phyloP scores from a whole-genome alignment of 2,888 invertebrate species.

The Elegia similella region DNA sequence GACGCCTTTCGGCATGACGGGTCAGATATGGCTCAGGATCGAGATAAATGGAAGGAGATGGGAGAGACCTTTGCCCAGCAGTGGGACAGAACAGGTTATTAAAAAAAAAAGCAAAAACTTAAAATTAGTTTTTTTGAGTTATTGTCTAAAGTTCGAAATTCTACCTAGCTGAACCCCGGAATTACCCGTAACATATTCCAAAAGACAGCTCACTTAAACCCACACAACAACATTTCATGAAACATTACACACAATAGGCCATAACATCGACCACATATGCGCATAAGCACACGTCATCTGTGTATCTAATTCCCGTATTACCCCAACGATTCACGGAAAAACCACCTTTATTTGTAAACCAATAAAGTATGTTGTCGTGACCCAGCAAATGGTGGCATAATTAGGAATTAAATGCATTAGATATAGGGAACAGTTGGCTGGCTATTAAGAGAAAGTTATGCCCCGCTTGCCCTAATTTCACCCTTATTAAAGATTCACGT shows the following conservation, averaged over 20 bases:
- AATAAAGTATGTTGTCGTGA: slow-evolving; percentile 26
- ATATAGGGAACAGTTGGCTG: slow-evolving; percentile 52
- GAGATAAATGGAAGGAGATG: too few species aligned
- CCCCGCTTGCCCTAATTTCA: slow-evolving; percentile 11
- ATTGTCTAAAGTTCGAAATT: too few species aligned
- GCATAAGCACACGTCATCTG: slow-evolving; percentile 50
- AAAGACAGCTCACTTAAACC: not conserved
- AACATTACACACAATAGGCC: slow-evolving; percentile 21
- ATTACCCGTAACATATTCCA: too few species aligned
- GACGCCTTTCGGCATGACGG: too few species aligned
- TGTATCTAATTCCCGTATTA: slow-evolving; percentile 47
- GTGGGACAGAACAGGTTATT: too few species aligned
- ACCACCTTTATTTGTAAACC: slow-evolving; percentile 26
- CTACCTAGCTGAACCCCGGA: too few species aligned
- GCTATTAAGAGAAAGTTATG: slow-evolving; percentile 44
- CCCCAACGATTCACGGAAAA: slow-evolving; percentile 28
- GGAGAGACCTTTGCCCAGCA: too few species aligned
- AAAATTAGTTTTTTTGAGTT: too few species aligned
- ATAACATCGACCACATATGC: slow-evolving; percentile 36
- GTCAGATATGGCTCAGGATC: too few species aligned
- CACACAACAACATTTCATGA: slow-evolving; percentile 5
- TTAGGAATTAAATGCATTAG: slow-evolving; percentile 55
- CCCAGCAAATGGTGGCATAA: slow-evolving; percentile 36
- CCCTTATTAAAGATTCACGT: slow-evolving; percentile 19
- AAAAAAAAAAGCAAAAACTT: too few species aligned